A percentile compares a stretch with the other conserved stretches of the same genome.
Evolutionary conservation across 2,888 invertebrate species (phyloP).

Genomic region (Plemyria rubiginata): DNA sequence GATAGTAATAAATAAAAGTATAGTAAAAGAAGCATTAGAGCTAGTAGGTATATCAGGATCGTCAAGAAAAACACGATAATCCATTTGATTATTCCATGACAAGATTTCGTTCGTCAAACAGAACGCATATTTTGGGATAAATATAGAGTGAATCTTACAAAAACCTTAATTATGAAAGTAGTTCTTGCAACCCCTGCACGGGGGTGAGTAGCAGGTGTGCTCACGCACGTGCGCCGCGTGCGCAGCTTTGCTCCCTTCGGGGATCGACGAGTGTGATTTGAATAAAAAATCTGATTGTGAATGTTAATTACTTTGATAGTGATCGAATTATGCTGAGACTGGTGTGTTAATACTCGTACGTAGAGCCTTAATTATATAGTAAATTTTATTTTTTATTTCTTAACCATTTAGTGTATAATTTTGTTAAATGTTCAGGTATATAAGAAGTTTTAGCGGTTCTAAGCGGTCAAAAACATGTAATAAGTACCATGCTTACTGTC

Average conservation of each 20-base stretch:
- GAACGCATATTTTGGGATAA: conserved; percentile 9
- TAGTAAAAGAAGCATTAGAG: too few relatives aligned
- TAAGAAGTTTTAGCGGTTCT: too few relatives aligned
- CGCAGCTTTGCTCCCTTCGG: conserved; percentile 63
- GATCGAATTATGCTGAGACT: conserved; percentile 17
- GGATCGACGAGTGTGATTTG: conserved; percentile 54
- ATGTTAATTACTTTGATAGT: conserved; percentile 40
- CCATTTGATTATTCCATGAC: conserved; percentile 3
- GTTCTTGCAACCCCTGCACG: conserved; percentile 33
- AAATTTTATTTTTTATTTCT: too few relatives aligned
- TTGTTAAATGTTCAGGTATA: too few relatives aligned
- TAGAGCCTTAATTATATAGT: too few relatives aligned
- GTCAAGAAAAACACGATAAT: too few relatives aligned
- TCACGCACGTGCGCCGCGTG: conserved; percentile 74
- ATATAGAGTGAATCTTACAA: conserved; percentile 13
- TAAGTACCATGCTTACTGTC: too few relatives aligned
- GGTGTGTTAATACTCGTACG: not conserved
- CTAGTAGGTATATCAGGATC: too few relatives aligned
- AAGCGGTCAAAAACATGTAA: too few relatives aligned
- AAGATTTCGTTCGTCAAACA: not conserved
- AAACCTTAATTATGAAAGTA: conserved; percentile 35
- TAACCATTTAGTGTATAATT: too few relatives aligned
- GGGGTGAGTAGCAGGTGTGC: conserved; percentile 70
- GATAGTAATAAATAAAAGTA: too few relatives aligned
- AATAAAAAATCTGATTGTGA: conserved; percentile 39